phyloP scores from a whole-genome alignment of 2,888 invertebrate species.

The Druceiella hillmani region DNA sequence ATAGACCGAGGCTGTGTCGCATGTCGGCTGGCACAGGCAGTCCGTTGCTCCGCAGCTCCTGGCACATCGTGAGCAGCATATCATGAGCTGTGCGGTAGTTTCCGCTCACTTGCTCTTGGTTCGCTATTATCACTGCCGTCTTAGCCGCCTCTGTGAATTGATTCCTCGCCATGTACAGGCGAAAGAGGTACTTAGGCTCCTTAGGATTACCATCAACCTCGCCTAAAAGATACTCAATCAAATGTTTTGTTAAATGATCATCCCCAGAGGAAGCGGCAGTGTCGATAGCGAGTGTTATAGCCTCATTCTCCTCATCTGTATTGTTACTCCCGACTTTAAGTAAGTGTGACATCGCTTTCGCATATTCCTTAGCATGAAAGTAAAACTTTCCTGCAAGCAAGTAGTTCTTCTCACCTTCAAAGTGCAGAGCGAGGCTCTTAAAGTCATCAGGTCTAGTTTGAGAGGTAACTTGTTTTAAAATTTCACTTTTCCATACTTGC shows the following conservation, averaged over 20 bases:
- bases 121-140: conserved; percentile 94
- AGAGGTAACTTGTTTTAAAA: conserved; percentile 63
- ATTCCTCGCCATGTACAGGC: conserved; percentile 91
- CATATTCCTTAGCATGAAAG: conserved; percentile 81
- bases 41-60: conserved; percentile 73
- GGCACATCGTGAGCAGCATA: conserved; percentile 89
- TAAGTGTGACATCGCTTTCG: conserved; percentile 78
- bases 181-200: conserved; percentile 92
- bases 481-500: conserved; percentile 87
- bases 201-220: conserved; percentile 91
- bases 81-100: conserved; percentile 95
- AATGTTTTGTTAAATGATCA: conserved; percentile 71
- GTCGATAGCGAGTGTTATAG: conserved; percentile 85
- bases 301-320: conserved; percentile 81
- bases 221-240: conserved; percentile 92
- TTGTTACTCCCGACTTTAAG: conserved; percentile 70
- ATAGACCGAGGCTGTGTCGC: conserved; percentile 74
- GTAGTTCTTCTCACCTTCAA: conserved; percentile 85
- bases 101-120: conserved; percentile 75
- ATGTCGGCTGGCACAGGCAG: conserved; percentile 86
- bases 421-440: conserved; percentile 82
- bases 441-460: conserved; percentile 83
- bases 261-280: conserved; percentile 87
- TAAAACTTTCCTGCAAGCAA: conserved; percentile 92
- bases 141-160: conserved; percentile 94